phyloP scores from a whole-genome alignment of 2,888 invertebrate genomes.

The Leptothorax acervorum region DNA sequence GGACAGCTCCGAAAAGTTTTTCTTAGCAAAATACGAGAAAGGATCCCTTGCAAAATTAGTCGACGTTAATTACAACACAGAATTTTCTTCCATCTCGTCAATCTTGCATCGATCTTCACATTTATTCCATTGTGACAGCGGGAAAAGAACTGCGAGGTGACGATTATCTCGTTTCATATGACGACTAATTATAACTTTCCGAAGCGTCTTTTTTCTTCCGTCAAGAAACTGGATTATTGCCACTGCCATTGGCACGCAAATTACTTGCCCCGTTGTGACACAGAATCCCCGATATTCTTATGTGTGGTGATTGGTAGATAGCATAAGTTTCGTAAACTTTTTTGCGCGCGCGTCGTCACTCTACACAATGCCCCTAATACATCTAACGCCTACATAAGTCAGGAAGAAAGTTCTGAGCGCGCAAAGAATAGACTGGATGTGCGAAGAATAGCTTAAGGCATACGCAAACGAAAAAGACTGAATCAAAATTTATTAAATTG shows the following conservation, averaged over 20 bases:
- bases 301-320: constrained; percentile 9
- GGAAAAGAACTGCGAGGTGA: neutral
- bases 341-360: neutral
- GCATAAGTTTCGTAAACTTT: constrained; percentile 27
- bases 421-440: neutral
- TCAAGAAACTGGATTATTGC: neutral
- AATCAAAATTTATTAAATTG: neutral
- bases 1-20: neutral
- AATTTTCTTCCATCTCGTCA: neutral
- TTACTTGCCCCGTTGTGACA: neutral
- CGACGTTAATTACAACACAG: neutral
- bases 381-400: neutral
- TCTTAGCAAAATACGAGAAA: neutral
- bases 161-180: neutral
- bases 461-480: neutral
- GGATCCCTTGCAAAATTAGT: neutral
- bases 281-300: constrained; percentile 22
- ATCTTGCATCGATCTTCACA: neutral
- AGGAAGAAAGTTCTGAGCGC: neutral
- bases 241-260: constrained; percentile 28
- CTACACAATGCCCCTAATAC: constrained; percentile 17
- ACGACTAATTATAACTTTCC: constrained; percentile 24
- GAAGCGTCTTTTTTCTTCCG: neutral
- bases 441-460: constrained; percentile 8
- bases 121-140: neutral